phyloP scores from a whole-genome alignment of 2,797 vertebrate genomes.

The Rhodeus uyekii region DNA sequence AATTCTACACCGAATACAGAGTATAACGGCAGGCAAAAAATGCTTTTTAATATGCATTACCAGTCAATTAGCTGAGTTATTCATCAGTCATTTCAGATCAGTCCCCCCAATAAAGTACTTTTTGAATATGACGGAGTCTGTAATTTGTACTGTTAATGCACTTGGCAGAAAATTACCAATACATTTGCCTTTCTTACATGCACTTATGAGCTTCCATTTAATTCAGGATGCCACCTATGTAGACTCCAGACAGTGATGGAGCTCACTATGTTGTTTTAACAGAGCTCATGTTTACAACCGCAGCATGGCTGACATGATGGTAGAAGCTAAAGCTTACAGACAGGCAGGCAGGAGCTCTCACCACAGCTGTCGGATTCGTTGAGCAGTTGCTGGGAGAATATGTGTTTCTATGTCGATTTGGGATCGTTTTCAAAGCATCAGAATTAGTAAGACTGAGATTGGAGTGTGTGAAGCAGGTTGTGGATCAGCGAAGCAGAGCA shows the following conservation, averaged over 20 bases:
- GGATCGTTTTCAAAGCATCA: background rate
- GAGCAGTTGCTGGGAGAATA: background rate
- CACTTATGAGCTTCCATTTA: background rate
- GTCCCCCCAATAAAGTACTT: too few relatives aligned
- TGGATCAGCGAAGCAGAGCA: background rate
- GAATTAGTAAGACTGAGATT: constrained; percentile 7
- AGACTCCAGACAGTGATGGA: background rate
- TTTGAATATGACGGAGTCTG: background rate
- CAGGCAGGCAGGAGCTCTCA: background rate
- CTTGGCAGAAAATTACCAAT: background rate
- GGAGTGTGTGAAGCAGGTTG: constrained; percentile 19
- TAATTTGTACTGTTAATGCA: background rate
- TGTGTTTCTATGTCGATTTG: background rate
- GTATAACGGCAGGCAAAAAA: background rate
- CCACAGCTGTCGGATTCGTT: background rate
- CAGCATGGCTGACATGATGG: background rate
- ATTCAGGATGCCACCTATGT: background rate
- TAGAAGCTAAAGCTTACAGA: background rate
- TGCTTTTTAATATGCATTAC: background rate
- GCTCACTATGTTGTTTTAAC: background rate
- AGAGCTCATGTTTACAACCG: background rate
- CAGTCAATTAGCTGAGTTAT: background rate
- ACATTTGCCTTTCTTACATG: background rate
- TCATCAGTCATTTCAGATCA: background rate
- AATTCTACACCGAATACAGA: background rate